phyloP scores from a whole-genome alignment of 2,797 vertebrate species.

The Paedocypris micromegethes region DNA sequence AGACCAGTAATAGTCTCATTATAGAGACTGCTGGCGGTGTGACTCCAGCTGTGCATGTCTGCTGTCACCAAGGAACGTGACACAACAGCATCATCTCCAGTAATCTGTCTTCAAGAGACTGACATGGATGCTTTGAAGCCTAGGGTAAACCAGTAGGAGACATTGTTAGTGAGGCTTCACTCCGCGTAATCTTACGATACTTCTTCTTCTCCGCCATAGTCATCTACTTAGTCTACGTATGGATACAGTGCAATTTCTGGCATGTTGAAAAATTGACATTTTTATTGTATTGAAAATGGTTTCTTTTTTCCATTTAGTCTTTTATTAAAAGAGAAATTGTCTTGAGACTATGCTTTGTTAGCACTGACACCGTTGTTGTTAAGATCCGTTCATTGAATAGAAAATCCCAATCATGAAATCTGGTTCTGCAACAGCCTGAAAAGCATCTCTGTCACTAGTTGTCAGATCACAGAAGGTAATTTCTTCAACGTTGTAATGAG shows the following conservation, averaged over 20 bases:
- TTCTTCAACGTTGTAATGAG: too few species aligned
- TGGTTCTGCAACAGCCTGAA: too few species aligned
- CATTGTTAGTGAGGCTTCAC: slow-evolving; percentile 27
- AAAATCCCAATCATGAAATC: too few species aligned
- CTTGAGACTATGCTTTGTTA: too few species aligned
- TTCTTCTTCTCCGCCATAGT: not conserved
- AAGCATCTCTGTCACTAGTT: too few species aligned
- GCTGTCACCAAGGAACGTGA: slow-evolving; percentile 24
- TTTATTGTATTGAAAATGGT: too few species aligned
- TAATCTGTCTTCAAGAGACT: slow-evolving; percentile 34
- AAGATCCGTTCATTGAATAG: too few species aligned
- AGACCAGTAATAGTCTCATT: slow-evolving; percentile 46
- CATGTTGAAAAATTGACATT: not conserved
- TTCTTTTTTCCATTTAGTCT: too few species aligned
- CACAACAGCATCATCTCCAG: slow-evolving; percentile 28
- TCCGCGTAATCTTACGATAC: not conserved
- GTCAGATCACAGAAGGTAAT: too few species aligned
- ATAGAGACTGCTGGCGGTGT: slow-evolving; percentile 24
- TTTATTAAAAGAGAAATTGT: too few species aligned
- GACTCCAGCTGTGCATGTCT: slow-evolving; percentile 35
- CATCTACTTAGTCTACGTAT: not conserved
- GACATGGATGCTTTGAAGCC: slow-evolving; percentile 13
- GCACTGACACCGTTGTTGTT: too few species aligned
- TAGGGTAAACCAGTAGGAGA: slow-evolving; percentile 31
- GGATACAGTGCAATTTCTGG: too few species aligned